Percentiles rank a stretch among this genome's conserved stretches.
Conservation (phyloP, 2,797 vertebrate genomes). For the Microtus obscurus region DNA sequence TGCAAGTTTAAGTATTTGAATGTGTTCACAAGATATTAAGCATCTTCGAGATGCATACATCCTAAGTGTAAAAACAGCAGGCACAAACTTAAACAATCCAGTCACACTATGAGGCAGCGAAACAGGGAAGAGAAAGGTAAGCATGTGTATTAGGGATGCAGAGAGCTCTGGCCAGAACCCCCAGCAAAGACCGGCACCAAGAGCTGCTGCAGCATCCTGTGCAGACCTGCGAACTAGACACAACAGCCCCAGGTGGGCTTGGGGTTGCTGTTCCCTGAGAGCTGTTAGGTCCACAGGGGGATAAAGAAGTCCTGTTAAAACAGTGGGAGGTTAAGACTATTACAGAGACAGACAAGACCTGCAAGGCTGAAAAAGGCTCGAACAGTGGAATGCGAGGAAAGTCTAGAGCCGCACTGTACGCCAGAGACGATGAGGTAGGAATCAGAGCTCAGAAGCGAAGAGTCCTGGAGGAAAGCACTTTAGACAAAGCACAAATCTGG, state of each 20-base stretch:
- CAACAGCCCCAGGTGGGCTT: background rate
- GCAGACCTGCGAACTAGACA: background rate
- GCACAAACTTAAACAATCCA: conserved; percentile 25
- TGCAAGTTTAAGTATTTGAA: conserved; percentile 33
- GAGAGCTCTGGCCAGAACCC: background rate
- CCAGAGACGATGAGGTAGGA: background rate
- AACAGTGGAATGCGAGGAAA: background rate
- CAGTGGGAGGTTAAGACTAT: background rate
- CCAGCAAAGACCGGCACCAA: background rate
- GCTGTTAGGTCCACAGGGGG: background rate
- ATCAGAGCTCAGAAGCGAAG: background rate
- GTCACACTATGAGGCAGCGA: background rate
- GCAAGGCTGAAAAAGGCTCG: background rate
- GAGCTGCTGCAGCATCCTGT: background rate
- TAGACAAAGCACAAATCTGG: background rate
- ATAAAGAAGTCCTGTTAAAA: conserved; percentile 46
- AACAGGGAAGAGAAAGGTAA: background rate
- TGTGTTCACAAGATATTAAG: background rate
- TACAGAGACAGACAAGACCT: background rate
- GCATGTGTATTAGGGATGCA: background rate
- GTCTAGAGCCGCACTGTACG: background rate
- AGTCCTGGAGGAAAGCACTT: background rate
- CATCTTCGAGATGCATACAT: background rate
- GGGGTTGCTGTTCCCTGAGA: background rate
- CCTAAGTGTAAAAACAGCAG: background rate